Base-by-base conservation (phyloP, 1,140 invertebrate species). In the Papilio aristodemus region DNA sequence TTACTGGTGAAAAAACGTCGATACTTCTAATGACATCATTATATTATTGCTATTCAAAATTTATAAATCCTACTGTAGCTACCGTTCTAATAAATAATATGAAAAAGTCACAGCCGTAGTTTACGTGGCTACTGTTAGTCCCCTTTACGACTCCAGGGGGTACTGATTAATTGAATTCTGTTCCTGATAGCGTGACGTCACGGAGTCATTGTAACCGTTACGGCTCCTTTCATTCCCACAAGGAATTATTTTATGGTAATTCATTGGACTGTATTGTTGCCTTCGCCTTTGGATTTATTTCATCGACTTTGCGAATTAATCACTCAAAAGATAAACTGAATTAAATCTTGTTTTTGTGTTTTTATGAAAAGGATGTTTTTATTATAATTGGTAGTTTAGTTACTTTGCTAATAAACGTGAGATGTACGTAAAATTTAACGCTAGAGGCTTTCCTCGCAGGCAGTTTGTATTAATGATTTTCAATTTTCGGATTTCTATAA, bases 191-290 rank as follows among this genome's bases (percentile, higher is more conserved):
- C 59, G 59, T 39, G 59, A 62, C 36, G 59, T 38, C 27, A 62
- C 59, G 27, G 32, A 59, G 58, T 62, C 14, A 62, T 62, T 62
- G 59, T 62, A 38, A 36, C 36, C 27, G 32, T 38, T 37, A 62
- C 59, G 14, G 17, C 32, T 38, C 36, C 17, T 38, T 62, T 37
- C 59, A 22, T 62, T 62, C 27, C 25, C 19, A 62, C 14, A 36
- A 37, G 59, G 59, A 38, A 62, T 57, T 19, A 57, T 62, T 62
- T 32, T 62, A 62, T 62, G 32, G 36, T 17, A 37, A 39, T 62
- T 62, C 36, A 62, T 62, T 62, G 32, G 36, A 62, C 17, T 62
- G 59, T 58, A 59, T 59, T 59, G 57, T 60, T 64, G 57, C 70
- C 22, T 25, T 54, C 46, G 17, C 46, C 11, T 54, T 54, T 54